phyloP scores from a whole-genome alignment of 2,113 vertebrate genomes.

The Platysteira castanea region DNA sequence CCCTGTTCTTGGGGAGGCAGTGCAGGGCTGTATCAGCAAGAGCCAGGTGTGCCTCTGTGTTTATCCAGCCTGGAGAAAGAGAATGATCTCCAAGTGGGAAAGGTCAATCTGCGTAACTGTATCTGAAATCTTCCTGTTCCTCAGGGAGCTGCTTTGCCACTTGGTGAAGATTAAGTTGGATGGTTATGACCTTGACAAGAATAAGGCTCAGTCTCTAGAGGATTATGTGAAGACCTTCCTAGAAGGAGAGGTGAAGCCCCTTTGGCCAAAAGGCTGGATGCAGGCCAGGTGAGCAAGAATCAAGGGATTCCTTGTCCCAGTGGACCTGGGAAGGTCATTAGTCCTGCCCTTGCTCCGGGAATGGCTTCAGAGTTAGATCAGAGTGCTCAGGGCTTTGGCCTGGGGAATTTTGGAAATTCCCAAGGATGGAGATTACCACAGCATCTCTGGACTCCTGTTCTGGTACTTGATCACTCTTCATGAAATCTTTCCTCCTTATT shows the following conservation, averaged over 20 bases:
- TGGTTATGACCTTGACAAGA: conserved; percentile 75
- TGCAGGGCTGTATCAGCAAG: neutral
- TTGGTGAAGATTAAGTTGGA: conserved; percentile 84
- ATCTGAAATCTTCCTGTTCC: conserved; percentile 40
- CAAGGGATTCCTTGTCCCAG: neutral
- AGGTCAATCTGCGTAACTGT: neutral
- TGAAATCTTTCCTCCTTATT: neutral
- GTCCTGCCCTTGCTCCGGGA: neutral
- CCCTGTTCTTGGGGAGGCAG: neutral
- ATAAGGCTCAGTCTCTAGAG: conserved; percentile 78
- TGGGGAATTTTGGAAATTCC: neutral
- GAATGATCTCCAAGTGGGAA: neutral
- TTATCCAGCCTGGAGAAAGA: neutral
- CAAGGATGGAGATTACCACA: neutral
- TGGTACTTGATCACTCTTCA: neutral
- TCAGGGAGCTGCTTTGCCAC: conserved; percentile 83
- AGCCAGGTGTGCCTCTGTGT: neutral
- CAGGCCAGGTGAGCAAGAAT: conserved; percentile 83
- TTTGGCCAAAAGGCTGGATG: conserved; percentile 99
- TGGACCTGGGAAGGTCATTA: neutral
- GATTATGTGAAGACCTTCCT: conserved; percentile 88
- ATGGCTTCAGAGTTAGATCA: neutral
- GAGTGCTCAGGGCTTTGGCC: neutral
- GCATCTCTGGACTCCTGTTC: neutral
- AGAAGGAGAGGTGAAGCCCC: conserved; percentile 85